Evolutionary conservation across 2,888 invertebrate species (phyloP).

Genomic region (Podabrus alpinus): DNA sequence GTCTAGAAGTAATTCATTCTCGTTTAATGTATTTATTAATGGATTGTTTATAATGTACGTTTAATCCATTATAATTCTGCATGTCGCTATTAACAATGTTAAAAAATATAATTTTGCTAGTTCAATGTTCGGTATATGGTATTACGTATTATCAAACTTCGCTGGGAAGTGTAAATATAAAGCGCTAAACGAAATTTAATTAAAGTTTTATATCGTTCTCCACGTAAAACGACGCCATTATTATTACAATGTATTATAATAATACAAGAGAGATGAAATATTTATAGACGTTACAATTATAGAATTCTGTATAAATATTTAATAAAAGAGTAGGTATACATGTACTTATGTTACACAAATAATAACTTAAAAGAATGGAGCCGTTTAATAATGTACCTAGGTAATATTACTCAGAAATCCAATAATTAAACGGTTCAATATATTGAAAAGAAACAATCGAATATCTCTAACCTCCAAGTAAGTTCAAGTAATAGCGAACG

Average conservation of each 20-base stretch:
- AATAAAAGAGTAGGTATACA: not conserved
- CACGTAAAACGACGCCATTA: slow-evolving; percentile 50
- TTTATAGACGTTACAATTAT: not conserved
- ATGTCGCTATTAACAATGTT: not conserved
- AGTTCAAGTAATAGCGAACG: not conserved
- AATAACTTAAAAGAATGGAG: not conserved
- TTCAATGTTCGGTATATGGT: not conserved
- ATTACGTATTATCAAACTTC: slow-evolving; percentile 30
- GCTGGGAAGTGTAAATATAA: slow-evolving; percentile 50
- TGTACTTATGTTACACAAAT: not conserved
- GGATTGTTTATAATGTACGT: slow-evolving; percentile 51
- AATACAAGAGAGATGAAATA: slow-evolving; percentile 41
- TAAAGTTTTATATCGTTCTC: slow-evolving; percentile 54
- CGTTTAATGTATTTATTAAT: slow-evolving; percentile 54
- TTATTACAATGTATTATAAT: slow-evolving; percentile 52
- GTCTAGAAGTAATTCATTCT: slow-evolving; percentile 50
- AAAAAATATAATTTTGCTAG: not conserved
- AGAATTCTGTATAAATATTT: not conserved
- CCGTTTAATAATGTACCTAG: not conserved
- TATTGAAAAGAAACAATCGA: not conserved
- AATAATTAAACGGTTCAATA: too few relatives aligned
- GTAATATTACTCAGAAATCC: not conserved
- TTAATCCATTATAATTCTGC: slow-evolving; percentile 45
- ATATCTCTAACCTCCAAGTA: not conserved
- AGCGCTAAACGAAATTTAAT: slow-evolving; percentile 55